These are phyloP conservation scores for Psylliodes chrysocephalus DNA, from an alignment of 2,888 invertebrate genomes.

Conservation along the genomic window DNA sequence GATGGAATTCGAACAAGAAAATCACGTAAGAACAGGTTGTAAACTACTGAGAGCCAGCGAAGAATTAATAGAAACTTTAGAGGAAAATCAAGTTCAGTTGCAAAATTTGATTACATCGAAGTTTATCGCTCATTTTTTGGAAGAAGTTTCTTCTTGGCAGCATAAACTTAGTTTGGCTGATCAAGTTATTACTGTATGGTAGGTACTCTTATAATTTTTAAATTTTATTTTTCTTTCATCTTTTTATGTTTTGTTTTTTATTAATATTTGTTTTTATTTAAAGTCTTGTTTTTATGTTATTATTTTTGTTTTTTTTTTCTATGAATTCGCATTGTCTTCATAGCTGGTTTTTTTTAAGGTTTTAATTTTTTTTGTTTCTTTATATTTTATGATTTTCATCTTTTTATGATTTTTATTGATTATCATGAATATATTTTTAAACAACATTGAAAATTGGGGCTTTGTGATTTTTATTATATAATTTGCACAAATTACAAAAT, in stretches of 20 bases:
- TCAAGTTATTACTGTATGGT: conserved; percentile 92
- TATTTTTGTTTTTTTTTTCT: no score
- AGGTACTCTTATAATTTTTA: conserved; percentile 65
- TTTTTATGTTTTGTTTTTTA: no score
- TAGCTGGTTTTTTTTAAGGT: no score
- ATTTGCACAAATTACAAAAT: no score
- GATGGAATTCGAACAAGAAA: conserved; percentile 93
- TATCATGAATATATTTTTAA: no score
- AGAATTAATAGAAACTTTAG: conserved; percentile 94
- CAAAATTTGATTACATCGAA: conserved; percentile 97
- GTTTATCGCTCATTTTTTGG: conserved; percentile 94
- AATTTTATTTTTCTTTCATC: no score
- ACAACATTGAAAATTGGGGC: no score
- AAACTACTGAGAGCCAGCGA: conserved; percentile 89
- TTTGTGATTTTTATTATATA: no score
- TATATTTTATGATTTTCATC: no score
- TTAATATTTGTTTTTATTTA: not conserved
- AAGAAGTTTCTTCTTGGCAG: conserved; percentile 95
- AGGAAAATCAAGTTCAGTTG: conserved; percentile 97
- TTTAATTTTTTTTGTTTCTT: no score
- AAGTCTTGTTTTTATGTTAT: not conserved
- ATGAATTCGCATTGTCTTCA: no score
- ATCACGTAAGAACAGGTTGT: conserved; percentile 88
- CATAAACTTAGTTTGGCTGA: conserved; percentile 91
- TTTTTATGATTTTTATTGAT: no score